Evolutionary conservation across 1,140 invertebrate genomes (phyloP).

Genomic region (Lasaia peninsularis): DNA sequence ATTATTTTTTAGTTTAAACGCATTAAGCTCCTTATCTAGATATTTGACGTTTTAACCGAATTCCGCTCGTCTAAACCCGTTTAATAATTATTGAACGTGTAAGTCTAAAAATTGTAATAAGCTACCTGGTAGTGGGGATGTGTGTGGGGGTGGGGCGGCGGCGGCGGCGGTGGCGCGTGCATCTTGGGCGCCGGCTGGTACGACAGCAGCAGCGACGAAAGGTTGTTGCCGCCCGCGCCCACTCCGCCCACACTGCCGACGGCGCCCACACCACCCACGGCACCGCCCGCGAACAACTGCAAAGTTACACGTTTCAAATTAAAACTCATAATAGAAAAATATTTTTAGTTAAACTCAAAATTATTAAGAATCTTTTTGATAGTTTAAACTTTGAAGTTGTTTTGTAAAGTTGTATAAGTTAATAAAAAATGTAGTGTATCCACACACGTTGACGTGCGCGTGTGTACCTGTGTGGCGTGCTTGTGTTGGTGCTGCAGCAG

Average conservation of each 20-base stretch:
- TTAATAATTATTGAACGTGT: too few species aligned
- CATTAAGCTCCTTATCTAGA: too few species aligned
- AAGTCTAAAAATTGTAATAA: too few species aligned
- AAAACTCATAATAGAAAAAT: too few species aligned
- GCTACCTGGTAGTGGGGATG: slow-evolving; percentile 59
- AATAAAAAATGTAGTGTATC: not conserved
- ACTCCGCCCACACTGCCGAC: not conserved
- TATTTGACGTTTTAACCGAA: too few species aligned
- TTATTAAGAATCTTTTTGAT: too few species aligned
- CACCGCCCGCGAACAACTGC: slow-evolving; percentile 54
- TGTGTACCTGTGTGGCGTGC: slow-evolving; percentile 48
- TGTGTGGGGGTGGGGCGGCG: too few species aligned
- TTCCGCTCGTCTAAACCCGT: too few species aligned
- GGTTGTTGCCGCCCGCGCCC: slow-evolving; percentile 51
- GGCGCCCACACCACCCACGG: not conserved
- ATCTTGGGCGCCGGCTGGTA: slow-evolving; percentile 65
- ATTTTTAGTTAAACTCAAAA: too few species aligned
- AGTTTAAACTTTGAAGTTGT: too few species aligned
- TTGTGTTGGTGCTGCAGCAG: slow-evolving; percentile 73
- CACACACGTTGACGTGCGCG: not conserved
- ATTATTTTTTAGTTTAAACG: too few species aligned
- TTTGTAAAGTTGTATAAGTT: too few species aligned
- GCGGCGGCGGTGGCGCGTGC: slow-evolving; percentile 67
- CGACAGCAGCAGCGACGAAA: slow-evolving; percentile 66
- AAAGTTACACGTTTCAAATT: not conserved